phyloP scores from a whole-genome alignment of 35 echinoderm and acorn worm genomes.

The Nesometra sesokonis region DNA sequence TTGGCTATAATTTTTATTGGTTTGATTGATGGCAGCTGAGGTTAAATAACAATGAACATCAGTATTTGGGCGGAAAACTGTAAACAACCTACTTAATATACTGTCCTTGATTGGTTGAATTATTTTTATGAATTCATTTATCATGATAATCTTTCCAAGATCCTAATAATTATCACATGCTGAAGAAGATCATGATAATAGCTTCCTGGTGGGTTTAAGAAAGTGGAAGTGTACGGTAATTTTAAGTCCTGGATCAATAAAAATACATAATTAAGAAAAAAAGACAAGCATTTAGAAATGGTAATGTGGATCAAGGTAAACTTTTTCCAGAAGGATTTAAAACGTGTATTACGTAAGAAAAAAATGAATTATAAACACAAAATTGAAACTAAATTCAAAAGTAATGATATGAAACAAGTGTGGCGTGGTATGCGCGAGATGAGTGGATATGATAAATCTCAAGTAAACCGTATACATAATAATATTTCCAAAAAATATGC shows the following conservation, averaged over 20 bases:
- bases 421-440: background rate
- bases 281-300: background rate
- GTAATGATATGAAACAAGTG: background rate
- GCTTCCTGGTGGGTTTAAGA: too few species aligned
- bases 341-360: background rate
- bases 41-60: too few species aligned
- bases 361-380: background rate
- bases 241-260: constrained; percentile 49
- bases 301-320: background rate
- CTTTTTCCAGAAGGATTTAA: background rate
- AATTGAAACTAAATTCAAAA: background rate
- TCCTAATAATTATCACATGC: too few species aligned
- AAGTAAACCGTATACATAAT: background rate
- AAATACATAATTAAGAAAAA: too few species aligned
- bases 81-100: too few species aligned
- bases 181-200: too few species aligned
- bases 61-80: too few species aligned
- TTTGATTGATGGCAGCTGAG: too few species aligned
- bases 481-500: background rate
- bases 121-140: too few species aligned
- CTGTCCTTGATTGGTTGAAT: too few species aligned
- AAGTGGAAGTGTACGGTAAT: constrained; percentile 32
- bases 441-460: background rate
- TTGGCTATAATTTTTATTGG: too few species aligned
- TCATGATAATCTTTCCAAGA: too few species aligned